Conservation (phyloP, 2,113 vertebrate genomes). For the Larimichthys crocea region DNA sequence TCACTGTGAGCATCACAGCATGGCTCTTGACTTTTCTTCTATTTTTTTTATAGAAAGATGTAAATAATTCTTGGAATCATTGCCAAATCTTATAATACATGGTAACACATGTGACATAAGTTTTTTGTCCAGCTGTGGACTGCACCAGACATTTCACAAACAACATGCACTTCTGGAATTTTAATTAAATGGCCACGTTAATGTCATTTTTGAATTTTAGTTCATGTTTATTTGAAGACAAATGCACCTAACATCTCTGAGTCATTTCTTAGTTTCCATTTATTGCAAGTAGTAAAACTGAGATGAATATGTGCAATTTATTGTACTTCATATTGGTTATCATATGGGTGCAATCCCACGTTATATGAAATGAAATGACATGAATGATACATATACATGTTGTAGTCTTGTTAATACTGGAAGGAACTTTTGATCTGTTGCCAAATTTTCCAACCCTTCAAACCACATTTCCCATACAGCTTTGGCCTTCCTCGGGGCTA, state of each 20-base stretch:
- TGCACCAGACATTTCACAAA: not conserved
- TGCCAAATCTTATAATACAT: no score
- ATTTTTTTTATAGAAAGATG: no score
- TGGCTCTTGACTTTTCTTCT: no score
- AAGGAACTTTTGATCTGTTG: slow-evolving; percentile 10
- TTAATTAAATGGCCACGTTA: not conserved
- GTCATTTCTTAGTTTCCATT: not conserved
- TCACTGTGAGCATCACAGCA: no score
- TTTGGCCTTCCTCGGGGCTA: slow-evolving; percentile 35
- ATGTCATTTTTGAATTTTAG: not conserved
- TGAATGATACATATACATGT: not conserved
- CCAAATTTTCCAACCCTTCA: slow-evolving; percentile 34
- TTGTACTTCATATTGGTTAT: not conserved
- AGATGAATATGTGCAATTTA: not conserved
- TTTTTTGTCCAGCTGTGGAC: not conserved
- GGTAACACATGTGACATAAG: no score
- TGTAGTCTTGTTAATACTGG: not conserved
- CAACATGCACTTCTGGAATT: not conserved
- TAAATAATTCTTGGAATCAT: no score
- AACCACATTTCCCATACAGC: slow-evolving; percentile 37
- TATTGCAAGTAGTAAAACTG: not conserved
- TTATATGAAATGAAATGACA: not conserved
- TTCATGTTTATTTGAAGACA: not conserved
- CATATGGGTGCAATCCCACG: not conserved
- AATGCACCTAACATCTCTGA: not conserved